Evolutionary conservation across 2,888 invertebrate genomes (phyloP).

Genomic region (Pecten maximus): DNA sequence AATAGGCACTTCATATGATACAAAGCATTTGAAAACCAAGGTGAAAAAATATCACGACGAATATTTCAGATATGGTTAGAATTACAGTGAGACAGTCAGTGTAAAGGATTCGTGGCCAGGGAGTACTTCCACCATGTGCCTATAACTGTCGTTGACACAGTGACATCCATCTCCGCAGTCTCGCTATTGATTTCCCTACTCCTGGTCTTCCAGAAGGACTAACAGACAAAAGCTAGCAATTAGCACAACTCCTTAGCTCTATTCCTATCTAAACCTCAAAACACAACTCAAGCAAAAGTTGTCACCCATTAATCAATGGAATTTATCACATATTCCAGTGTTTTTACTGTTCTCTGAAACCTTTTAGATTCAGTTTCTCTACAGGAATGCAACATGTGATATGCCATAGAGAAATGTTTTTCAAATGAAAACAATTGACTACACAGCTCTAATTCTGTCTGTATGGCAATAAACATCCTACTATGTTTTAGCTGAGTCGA

Average conservation of each 20-base stretch:
- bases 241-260: not conserved
- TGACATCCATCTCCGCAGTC: conserved; percentile 14
- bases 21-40: not conserved
- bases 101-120: not conserved
- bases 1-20: not conserved
- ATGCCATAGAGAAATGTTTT: too few species aligned
- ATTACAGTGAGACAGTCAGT: not conserved
- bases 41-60: not conserved
- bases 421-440: too few species aligned
- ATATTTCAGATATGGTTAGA: not conserved
- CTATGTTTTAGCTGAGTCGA: too few species aligned
- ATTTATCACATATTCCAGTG: too few species aligned
- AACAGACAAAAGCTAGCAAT: conserved; percentile 16
- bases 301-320: not conserved
- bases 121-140: not conserved
- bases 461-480: too few species aligned
- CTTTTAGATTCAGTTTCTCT: too few species aligned
- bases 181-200: conserved; percentile 19
- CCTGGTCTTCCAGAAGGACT: conserved; percentile 13
- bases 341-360: too few species aligned
- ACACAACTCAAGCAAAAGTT: conserved; percentile 20
- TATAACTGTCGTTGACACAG: conserved; percentile 22
- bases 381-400: too few species aligned
- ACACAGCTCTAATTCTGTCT: too few species aligned
- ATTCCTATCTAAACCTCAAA: conserved; percentile 21